These are phyloP conservation scores for Scelioninae gen. 1 DNA, from an alignment of 2,888 invertebrate species.

Conservation along the genomic window DNA sequence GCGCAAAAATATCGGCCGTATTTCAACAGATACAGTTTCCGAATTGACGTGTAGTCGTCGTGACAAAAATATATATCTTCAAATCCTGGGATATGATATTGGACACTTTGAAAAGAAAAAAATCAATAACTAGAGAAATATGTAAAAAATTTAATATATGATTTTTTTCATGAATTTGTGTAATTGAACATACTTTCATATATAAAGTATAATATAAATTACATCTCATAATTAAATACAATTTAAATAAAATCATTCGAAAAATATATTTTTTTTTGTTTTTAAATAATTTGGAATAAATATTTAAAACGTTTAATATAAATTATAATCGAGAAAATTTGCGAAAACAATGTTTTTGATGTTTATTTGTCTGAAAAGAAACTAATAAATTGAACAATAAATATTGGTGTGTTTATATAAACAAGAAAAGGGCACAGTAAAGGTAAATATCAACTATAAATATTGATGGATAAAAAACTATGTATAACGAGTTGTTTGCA, in stretches of 20 bases:
- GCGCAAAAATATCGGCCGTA: conserved; percentile 17
- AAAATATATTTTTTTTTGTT: too few relatives aligned
- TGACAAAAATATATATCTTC: conserved; percentile 36
- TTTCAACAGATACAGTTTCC: conserved; percentile 23
- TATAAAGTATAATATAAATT: not conserved
- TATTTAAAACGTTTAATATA: too few relatives aligned
- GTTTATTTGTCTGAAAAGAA: too few relatives aligned
- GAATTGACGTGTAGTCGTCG: conserved; percentile 18
- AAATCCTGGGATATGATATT: conserved; percentile 11
- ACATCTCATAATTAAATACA: too few relatives aligned
- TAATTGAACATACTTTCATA: too few relatives aligned
- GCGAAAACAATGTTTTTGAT: too few relatives aligned
- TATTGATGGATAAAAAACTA: conserved; percentile 24
- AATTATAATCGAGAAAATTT: too few relatives aligned
- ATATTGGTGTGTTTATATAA: not conserved
- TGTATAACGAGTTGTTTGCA: conserved; percentile 35
- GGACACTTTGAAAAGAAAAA: conserved; percentile 24
- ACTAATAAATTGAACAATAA: not conserved
- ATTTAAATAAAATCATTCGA: too few relatives aligned
- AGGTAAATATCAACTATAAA: conserved; percentile 22
- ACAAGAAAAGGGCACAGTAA: conserved; percentile 10
- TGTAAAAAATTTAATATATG: not conserved
- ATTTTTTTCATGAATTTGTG: not conserved
- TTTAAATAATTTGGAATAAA: too few relatives aligned
- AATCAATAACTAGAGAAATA: conserved; percentile 31